Base-by-base conservation (phyloP, 1,140 invertebrate genomes). In the Chlorops oryzae region DNA sequence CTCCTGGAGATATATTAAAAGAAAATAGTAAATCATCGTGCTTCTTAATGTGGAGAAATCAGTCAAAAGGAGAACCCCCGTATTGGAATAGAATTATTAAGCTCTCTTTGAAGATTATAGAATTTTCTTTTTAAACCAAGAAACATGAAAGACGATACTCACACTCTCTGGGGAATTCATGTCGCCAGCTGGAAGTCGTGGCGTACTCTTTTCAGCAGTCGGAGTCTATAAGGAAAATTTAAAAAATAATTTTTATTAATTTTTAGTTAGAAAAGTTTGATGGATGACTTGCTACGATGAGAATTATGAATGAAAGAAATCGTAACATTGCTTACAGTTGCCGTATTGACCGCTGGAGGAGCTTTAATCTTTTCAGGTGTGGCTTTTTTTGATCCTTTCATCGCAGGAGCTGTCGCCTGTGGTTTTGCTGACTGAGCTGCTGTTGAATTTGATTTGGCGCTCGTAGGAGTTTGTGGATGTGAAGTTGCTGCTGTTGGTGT, bases 191-290 rank as follows among this genome's bases (percentile, higher is more conserved):
- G n/a, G n/a, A n/a, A n/a, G n/a, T n/a, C n/a, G n/a, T n/a, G n/a
- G n/a, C n/a, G n/a, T n/a, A n/a, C n/a, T n/a, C n/a, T n/a, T n/a
- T n/a, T n/a, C n/a, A n/a, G n/a, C n/a, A n/a, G n/a, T n/a, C n/a
- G n/a, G n/a, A n/a, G n/a, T n/a, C n/a, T n/a, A n/a, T n/a, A n/a
- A n/a, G n/a, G n/a, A n/a, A n/a, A n/a, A n/a, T n/a, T n/a, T n/a
- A n/a, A n/a, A n/a, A n/a, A n/a, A n/a, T 21, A 4, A 45, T 24
- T 45, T 44, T 44, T 32, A 42, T 21, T 44, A 23, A 2, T 37
- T 32, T 38, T 38, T 38, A 38, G 7, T 10, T 7, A 38, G 35
- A 38, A 10, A 38, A 6, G 18, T 38, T 6, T 38, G 15, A 5
- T 17, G 6, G 7, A 10, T 10, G 35, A 38, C 5, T 10, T 15